Evolutionary conservation across 2,113 vertebrate species (phyloP), one percentile per base, ranked within the genome.

Genomic region (Barnardius zonarius): DNA sequence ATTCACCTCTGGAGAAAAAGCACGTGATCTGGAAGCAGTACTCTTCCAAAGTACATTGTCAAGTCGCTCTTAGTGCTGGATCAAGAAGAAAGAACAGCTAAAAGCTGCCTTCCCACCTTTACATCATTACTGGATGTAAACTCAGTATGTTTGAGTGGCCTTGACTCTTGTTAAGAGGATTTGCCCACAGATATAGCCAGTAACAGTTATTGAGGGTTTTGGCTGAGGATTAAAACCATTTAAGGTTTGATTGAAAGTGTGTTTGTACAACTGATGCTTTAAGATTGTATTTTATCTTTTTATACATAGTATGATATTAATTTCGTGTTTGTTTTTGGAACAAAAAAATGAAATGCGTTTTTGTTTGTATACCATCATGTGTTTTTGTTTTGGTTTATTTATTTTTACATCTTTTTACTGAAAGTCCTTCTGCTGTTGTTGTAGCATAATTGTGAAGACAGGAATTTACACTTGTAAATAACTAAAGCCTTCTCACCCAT

Each of bases 391-490:
- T 19, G 5, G 9, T 76, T 87, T 68, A 41, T 80, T 80, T 84
- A 67, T 74, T 91, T 95, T 90, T 55, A 19, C 5, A 5, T 48
- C 33, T 5, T 75, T 24, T 88, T 78, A 48, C 22, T 52, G 62
- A 30, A 69, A 77, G 24, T 28, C 15, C 13, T 88, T 59, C 24
- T 1, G 0, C 61, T 86, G 49, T 70, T 91, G 31, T 44, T 83
- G 33, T 24, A 70, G 35, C 13, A n/a, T 41, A 61, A 54, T 85
- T 75, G 30, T 37, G 22, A 76, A 54, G 73, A 18, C 17, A 73
- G 72, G 54, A 88, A 91, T 86, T 91, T 83, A 68, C 27, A 28
- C 17, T 67, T 39, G 17, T 31, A 68, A 86, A 83, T 83, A 88
- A 69, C 0, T 0, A 1, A 75, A 91, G 7, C 9, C 24, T 57